phyloP scores from a whole-genome alignment of 2,797 vertebrate genomes.

The Chaunax sp. region DNA sequence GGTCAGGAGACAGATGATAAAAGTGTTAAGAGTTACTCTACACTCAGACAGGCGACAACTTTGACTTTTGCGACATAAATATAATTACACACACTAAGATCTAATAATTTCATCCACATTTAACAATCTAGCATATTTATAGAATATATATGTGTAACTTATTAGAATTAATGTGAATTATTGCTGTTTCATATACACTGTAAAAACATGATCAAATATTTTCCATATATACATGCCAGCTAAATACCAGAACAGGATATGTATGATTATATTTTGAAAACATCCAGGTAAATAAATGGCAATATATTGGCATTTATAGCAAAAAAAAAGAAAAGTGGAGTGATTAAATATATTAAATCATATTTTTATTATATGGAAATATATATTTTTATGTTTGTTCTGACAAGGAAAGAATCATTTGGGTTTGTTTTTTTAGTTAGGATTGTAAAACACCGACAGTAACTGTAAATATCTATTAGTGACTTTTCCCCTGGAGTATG shows the following conservation, averaged over 20 bases:
- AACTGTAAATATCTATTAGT: conserved; percentile 2
- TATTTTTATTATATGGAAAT: neutral
- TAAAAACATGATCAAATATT: neutral
- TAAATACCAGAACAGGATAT: neutral
- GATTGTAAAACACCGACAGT: neutral
- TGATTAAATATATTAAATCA: neutral
- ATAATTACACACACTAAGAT: too few species aligned
- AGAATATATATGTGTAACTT: neutral
- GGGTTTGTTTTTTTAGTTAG: too few species aligned
- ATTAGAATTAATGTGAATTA: neutral
- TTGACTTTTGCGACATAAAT: too few species aligned
- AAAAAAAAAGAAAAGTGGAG: neutral
- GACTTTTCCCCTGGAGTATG: conserved; percentile 14
- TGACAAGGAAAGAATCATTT: neutral
- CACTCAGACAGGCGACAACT: conserved; percentile 2
- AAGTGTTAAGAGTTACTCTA: conserved; percentile 21
- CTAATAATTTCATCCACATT: conserved; percentile 1
- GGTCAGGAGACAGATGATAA: conserved; percentile 14
- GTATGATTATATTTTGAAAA: neutral
- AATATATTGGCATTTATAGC: neutral
- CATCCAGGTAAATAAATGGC: neutral
- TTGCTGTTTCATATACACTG: neutral
- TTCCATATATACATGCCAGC: neutral
- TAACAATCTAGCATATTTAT: neutral
- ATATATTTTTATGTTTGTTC: neutral